phyloP scores from a whole-genome alignment of 2,113 vertebrate genomes.

The Jacana jacana region DNA sequence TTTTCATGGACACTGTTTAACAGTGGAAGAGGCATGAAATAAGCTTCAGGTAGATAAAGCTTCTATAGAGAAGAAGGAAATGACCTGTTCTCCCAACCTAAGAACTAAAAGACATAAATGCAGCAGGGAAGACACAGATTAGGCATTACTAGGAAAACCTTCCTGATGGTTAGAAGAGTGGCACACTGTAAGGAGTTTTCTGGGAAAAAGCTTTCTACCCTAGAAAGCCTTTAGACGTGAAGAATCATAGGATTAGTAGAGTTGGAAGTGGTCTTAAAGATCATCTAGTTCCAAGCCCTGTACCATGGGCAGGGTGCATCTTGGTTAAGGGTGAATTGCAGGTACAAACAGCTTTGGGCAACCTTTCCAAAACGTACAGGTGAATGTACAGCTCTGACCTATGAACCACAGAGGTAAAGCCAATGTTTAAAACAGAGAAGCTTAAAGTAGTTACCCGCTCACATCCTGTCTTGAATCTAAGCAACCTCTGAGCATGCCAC shows the following conservation, averaged over 20 bases:
- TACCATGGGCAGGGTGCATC: neutral
- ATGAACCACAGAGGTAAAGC: neutral
- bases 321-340: neutral
- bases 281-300: neutral
- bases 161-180: neutral
- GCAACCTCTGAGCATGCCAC: neutral
- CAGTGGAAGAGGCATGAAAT: neutral
- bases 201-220: neutral
- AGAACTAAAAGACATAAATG: neutral
- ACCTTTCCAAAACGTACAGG: neutral
- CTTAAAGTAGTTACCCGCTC: neutral
- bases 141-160: neutral
- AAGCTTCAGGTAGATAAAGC: neutral
- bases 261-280: neutral
- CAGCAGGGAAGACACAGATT: neutral
- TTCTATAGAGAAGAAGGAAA: neutral
- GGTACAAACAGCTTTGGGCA: neutral
- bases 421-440: neutral
- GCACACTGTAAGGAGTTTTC: neutral
- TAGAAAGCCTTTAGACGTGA: neutral
- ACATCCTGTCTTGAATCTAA: neutral
- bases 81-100: neutral
- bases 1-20: neutral
- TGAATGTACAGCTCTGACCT: neutral
- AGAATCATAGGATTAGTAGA: neutral